Evolutionary conservation across 92 coral and sea anemone species (phyloP), one percentile per base, ranked within the genome.

Genomic region (Zoanthus sociatus): DNA sequence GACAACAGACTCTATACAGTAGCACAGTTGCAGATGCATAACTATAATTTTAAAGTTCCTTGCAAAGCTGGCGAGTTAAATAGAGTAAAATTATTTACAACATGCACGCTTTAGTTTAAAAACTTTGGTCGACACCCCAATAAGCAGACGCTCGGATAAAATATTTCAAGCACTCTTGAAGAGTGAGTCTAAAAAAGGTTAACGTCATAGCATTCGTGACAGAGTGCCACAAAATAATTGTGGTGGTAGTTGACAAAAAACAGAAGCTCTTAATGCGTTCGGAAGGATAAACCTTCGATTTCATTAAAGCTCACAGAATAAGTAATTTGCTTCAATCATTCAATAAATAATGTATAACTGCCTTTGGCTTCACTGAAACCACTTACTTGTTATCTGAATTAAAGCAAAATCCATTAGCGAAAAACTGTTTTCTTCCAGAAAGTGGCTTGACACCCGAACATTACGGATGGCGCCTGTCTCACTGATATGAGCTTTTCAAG

Each of bases 311-410:
- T 54, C 82, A 31, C 56, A 66, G 75, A 81, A 15, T 66, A 64
- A 66, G 66, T 81, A 81, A 66, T 30, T 31, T 78, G 42, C 90
- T 48, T 46, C 53, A 48, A 55, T 63, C 77, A 87, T 45, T 53
- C 60, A 42, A 89, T 92, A 86, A 79, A 91, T 93, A 86, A 93
- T 91, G 89, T 86, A 95, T 87, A 56, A 32, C 60, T 42, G 96
- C 98, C 96, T 89, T 77, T 89, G 96, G 98, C 96, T 76, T 58
- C 78, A 64, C 88, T 61, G 37, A 89, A 89, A 86, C 85, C 75
- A 81, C 85, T 66, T 81, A 81, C 75, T 64, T 66, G 74, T 66
- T 81, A 81, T 81, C 85, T 63, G 63, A 46, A 81, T 10, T 45
- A 66, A 46, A 33, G 47, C 44, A 81, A 66, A 81, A 44, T 31